Base-by-base conservation (phyloP, 2,888 invertebrate genomes). In the Sturmia bella region DNA sequence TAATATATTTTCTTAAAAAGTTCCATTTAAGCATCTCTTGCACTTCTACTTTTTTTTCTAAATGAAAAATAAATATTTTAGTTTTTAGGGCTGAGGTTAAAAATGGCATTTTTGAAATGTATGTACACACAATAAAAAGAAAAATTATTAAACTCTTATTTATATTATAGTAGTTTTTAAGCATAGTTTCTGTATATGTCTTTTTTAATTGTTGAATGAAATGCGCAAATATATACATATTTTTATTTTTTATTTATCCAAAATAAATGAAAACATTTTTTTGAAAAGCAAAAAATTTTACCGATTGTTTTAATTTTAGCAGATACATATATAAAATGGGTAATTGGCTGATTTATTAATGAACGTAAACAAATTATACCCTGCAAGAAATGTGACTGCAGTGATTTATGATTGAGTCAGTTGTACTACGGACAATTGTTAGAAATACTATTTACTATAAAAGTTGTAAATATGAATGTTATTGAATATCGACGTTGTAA, bases 191-290 rank as follows among this genome's bases (percentile, higher is more conserved):
- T 63, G 73, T 76, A 77, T 56, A 69, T 81, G 68, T 63, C 13
- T 77, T 69, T 72, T 77, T 81, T 77, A 73, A 77, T 73, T 81
- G 77, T 77, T 81, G 24, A 45, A 69, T 59, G 12, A 63, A 76
- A 76, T 27, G 75, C 78, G 79, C 79, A 83, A 83, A 79, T 48
- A 63, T 73, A 17, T 27, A n/a, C n/a, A n/a, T 54, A 17, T 52
- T 52, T 27, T 13, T 41, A 41, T 69, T 69, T 69, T 76, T 68
- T 45, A 54, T 79, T 69, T 79, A 63, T 83, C 45, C 70, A 50
- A 56, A 79, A 79, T 72, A 68, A 83, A 83, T 79, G 66, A 76
- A 83, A 32, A 75, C 43, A 75, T 59, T 54, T 54, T 54, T 61
- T 70, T 59, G 41, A 68, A 59, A 79, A 13, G n/a, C 52, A 32